Evolutionary conservation across 2,797 vertebrate genomes (phyloP).

Genomic region (Fistularia tabacaria): DNA sequence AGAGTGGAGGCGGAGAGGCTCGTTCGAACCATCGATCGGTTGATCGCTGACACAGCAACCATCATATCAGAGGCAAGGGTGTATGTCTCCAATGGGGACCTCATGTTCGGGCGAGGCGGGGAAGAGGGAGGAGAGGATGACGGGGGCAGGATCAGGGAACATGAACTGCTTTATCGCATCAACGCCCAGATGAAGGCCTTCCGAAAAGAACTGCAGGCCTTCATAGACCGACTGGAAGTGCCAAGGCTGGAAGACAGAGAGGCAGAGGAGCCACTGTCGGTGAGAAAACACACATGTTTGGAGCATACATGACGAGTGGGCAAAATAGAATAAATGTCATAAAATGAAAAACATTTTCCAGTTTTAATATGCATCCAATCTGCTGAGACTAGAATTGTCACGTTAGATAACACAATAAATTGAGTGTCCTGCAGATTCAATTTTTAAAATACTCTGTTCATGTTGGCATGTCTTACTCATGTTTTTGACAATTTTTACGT

Average conservation of each 20-base stretch:
- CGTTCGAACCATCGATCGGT: slow-evolving; percentile 88
- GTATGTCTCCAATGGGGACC: slow-evolving; percentile 87
- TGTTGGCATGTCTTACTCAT: too few species aligned
- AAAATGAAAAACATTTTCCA: too few species aligned
- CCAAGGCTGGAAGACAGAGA: slow-evolving; percentile 83
- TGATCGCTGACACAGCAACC: slow-evolving; percentile 90
- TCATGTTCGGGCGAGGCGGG: slow-evolving; percentile 81
- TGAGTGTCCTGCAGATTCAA: too few species aligned
- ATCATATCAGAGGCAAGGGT: slow-evolving; percentile 91
- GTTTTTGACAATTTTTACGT: too few species aligned
- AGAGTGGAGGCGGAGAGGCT: slow-evolving; percentile 90
- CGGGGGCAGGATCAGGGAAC: slow-evolving; percentile 88
- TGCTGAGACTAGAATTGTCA: too few species aligned
- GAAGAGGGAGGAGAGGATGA: slow-evolving; percentile 83
- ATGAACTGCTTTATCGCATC: slow-evolving; percentile 93
- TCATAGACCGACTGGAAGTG: slow-evolving; percentile 90
- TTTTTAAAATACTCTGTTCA: too few species aligned
- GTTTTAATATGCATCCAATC: too few species aligned
- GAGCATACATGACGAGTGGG: background rate
- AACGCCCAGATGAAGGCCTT: slow-evolving; percentile 98
- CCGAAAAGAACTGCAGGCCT: slow-evolving; percentile 92
- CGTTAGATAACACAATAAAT: too few species aligned
- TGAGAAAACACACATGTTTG: slow-evolving; percentile 69
- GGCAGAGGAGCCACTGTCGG: slow-evolving; percentile 92
- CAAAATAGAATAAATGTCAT: too few species aligned